Evolutionary conservation across 2,888 invertebrate species (phyloP), one percentile per base, ranked within the genome.

Genomic region (Ditula angustiorana): DNA sequence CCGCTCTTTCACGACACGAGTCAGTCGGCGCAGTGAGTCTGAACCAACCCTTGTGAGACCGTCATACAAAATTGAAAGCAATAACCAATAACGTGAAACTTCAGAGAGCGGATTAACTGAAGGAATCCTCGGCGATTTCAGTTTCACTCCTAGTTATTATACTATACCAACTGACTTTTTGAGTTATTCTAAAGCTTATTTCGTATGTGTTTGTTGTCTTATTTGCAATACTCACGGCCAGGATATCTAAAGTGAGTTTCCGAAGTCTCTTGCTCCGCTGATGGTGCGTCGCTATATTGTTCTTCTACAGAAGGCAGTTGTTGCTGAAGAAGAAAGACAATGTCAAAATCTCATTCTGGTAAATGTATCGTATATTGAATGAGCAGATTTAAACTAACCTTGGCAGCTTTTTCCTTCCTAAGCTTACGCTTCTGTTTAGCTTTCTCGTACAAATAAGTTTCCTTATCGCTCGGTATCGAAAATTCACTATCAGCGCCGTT

Each of bases 401-500:
- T 76, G 35, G 66, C 67, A 50, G 67, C 72, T 57, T 74, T 67
- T 69, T 81, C 84, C 69, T 86, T 83, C 66, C 85, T 87, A 41
- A 90, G 75, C 75, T 89, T 87, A 67, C 90, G 89, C 80, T 93
- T 92, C 75, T 94, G 89, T 75, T 94, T 91, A 35, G 88, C 83
- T 79, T 94, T 93, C 70, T 93, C 89, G 69, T 88, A 87, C 49
- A 88, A 83, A 69, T 90, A 87, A 69, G 84, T 73, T 65, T 83
- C 86, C 74, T 92, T 91, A 61, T 87, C 85, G 23, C 68, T 64
- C 19, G 83, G 78, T 58, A 74, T 73, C 62, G 77, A 74, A 70
- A 82, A 80, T 55, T 82, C 83, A 33, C 76, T 75, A 73, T 88
- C 87, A 24, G 73, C 70, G 63, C 71, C 80, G n/a, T 78, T 77